Evolutionary conservation across 2,888 invertebrate species (phyloP), one percentile per base, ranked within the genome.

Genomic region (Horisme vitalbata): DNA sequence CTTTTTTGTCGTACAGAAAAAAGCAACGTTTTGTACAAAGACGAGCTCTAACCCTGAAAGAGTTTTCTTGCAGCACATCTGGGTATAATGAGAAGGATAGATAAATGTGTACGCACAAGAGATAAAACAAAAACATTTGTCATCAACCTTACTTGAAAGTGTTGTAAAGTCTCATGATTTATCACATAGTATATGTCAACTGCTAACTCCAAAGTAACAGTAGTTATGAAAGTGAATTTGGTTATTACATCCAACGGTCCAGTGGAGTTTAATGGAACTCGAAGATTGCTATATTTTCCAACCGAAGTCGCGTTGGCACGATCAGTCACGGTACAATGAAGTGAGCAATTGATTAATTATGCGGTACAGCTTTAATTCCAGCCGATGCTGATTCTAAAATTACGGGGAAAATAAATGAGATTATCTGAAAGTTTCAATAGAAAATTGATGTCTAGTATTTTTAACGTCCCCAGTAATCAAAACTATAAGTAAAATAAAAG

Each of bases 201-300:
- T 20, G 30, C 14, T 12, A 36, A 31, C 37, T 37, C 28, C 14
- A 14, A 15, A 26, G 15, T 18, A 27, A n/a, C 10, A 24, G 28
- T n/a, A 37, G 14, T 28, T 41, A 53, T 34, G 53, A 53, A 53
- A 53, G 49, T 49, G 49, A 53, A 49, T 53, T 49, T 37, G 23
- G 41, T 45, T 45, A 34, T 44, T 15, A 35, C 45, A 41, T 47
- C 27, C 15, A 37, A 41, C 45, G 45, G 39, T 52, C 28, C 33
- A 45, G 21, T 46, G 43, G 39, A 36, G 14, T 30, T 38, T 38
- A 43, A 32, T 45, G 35, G 45, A 37, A 41, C 36, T 39, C 27
- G 24, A 15, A 34, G 27, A 41, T 45, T 32, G 45, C 33, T 50
- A 26, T 50, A 48, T 33, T 44, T 43, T 38, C 24, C 20, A 38